Base-by-base conservation (phyloP, 2,888 invertebrate genomes). In the Eristalis arbustorum region DNA sequence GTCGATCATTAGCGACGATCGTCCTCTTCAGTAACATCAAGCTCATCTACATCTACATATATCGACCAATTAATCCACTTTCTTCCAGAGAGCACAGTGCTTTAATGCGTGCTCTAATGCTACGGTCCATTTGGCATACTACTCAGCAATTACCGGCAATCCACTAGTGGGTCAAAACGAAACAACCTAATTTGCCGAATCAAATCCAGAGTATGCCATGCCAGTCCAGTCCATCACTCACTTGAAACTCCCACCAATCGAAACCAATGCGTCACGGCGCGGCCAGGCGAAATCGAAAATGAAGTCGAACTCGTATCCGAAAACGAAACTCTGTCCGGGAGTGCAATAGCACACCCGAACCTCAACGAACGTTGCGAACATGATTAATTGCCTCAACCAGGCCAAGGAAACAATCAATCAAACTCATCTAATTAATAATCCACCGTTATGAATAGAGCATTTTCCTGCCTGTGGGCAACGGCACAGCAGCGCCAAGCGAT, bases 311-410 rank as follows among this genome's bases (percentile, higher is more conserved):
- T 57, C 37, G 34, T 57, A 28, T 4, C 64, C 25, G 67, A 42
- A 14, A 6, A 22, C 59, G 57, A 11, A 66, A 57, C 63, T 25
- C 18, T 1, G 49, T 18, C n/a, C 49, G 49, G 49, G 49, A 49
- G 49, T 49, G 37, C 49, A 56, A 37, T 66, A 37, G 22, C 11
- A 22, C 11, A 49, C 49, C 49, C 49, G 49, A 14, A 0, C 18
- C 8, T 8, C 49, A n/a, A 18, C 18, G 18, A 25, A 25, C 25
- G 3, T 25, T 49, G 49, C 49, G 49, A 49, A 13, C 31, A 34
- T 68, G 76, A 76, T 76, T 68, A 62, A 76, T 76, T 49, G 61
- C 62, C 42, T 28, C 62, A 76, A 76, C 10, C 56, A 62, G 62
- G 56, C 61, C 59, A 13, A 63, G 34, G 40, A 22, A 64, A 42